Evolutionary conservation across 2,113 vertebrate species (phyloP), one percentile per base, ranked within the genome.

Genomic region (Melierax canorus): DNA sequence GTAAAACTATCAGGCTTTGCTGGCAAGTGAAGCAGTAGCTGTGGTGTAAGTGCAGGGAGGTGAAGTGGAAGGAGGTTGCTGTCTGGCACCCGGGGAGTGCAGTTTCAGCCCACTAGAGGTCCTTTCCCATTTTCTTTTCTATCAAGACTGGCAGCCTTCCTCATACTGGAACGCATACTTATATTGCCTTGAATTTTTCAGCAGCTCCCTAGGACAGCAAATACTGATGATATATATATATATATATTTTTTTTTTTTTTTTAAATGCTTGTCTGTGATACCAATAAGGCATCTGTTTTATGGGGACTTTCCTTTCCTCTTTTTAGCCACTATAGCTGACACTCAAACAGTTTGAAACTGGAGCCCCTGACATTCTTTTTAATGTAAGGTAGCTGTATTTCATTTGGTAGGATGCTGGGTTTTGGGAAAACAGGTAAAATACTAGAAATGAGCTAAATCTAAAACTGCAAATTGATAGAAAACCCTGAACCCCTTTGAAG

Each of bases 31-130:
- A 50, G 63, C 18, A 6, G 73, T 14, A 11, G 50, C 2, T 26
- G 69, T 30, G 56, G 22, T 71, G 55, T 30, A 24, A 19, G 38
- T n/a, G 84, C 67, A 21, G 78, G 45, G 59, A 53, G 63, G 36
- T 43, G 81, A 34, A 24, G 32, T 23, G 58, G 41, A 36, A 53
- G 60, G 71, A 56, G 2, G 0, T 9, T 32, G 38, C 36, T 32
- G 46, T 11, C 55, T 55, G 78, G 36, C n/a, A 29, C 45, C 34
- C 2, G 1, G 63, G 80, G 86, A 79, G 20, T 73, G 83, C 58
- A 17, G 39, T n/a, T 38, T 43, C 56, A 78, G 88, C 60, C 92
- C 97, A 58, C 96, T 95, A 95, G 95, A 94, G 94, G 95, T 92
- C 95, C 92, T 81, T 88, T 94, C 69, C 56, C 34, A 43, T 78